A percentile compares a stretch with the other conserved stretches of the same genome.
phyloP scores from a whole-genome alignment of 2,113 vertebrate genomes.

The Silurus asotus region DNA sequence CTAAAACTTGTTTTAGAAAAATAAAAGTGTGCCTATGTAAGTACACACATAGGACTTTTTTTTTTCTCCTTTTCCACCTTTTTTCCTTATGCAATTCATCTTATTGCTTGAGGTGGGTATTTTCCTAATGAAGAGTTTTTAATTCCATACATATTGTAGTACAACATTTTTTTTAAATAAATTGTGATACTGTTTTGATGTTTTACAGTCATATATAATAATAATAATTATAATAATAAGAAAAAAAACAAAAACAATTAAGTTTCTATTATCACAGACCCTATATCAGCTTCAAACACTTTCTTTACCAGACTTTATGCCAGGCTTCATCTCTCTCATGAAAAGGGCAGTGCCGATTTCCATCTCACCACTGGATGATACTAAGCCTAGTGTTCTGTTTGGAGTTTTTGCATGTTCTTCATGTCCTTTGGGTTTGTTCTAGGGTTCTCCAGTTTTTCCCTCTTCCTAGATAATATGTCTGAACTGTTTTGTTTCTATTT shows the following conservation, averaged over 20 bases:
- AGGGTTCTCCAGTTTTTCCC: not conserved
- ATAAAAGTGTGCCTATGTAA: not conserved
- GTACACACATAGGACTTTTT: too few relatives aligned
- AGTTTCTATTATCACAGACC: too few relatives aligned
- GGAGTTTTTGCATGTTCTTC: not conserved
- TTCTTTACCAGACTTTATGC: not conserved
- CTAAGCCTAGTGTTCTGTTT: not conserved
- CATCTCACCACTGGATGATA: not conserved
- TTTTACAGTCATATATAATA: not conserved
- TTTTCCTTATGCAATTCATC: not conserved
- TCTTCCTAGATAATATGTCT: not conserved
- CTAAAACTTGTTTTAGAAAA: slow-evolving; percentile 58
- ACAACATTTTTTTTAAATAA: too few relatives aligned
- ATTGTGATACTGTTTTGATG: not conserved
- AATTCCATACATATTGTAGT: not conserved
- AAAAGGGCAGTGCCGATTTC: not conserved
- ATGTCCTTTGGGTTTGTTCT: not conserved
- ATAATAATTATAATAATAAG: too few relatives aligned
- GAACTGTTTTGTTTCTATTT: too few relatives aligned
- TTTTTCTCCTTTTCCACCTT: too few relatives aligned
- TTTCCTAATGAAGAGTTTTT: not conserved
- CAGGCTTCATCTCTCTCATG: not conserved
- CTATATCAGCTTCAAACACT: not conserved
- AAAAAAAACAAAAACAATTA: too few relatives aligned
- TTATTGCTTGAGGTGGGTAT: not conserved